Base-by-base conservation (phyloP, 2,888 invertebrate species). In the Archips xylosteana region DNA sequence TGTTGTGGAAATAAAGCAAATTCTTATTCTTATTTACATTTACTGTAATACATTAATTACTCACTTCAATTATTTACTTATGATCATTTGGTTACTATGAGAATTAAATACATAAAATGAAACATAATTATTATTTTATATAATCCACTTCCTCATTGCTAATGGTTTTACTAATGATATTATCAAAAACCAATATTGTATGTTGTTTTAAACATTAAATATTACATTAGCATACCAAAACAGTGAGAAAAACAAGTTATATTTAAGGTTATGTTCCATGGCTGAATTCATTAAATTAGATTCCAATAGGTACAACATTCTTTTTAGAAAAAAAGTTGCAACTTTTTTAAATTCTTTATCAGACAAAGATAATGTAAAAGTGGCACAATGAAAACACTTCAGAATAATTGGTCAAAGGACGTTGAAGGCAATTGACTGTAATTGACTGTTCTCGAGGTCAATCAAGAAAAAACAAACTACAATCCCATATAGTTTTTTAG, bases 341-440 rank as follows among this genome's bases (percentile, higher is more conserved):
- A 74, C 74, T 76, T 79, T 75, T 76, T 75, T 49, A 13, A 34
- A 47, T 73, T 73, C 63, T 59, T 69, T 64, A 73, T 73, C 68
- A 64, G 32, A 36, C 64, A 68, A 69, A 77, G 74, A 78, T 74
- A 45, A 78, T 76, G 78, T 77, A 78, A 79, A 75, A 67, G 47
- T 67, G 51, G 23, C 65, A 75, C 69, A 71, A 70, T 71, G 80
- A 81, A 80, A 79, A 79, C 69, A 64, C 60, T 79, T 79, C 76
- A 78, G 76, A 76, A 75, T 84, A 85, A 89, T 89, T 90, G 87
- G 81, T 77, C 82, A 79, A 79, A 83, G 84, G 81, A 83, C 86
- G 84, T 76, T 77, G 85, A 84, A 81, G 82, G 79, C 88, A 91
- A 91, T 91, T 90, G 90, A 80, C 77, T 82, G 85, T 87, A 90